Conservation (phyloP, 2,888 invertebrate genomes). For the Maniola hyperantus region DNA sequence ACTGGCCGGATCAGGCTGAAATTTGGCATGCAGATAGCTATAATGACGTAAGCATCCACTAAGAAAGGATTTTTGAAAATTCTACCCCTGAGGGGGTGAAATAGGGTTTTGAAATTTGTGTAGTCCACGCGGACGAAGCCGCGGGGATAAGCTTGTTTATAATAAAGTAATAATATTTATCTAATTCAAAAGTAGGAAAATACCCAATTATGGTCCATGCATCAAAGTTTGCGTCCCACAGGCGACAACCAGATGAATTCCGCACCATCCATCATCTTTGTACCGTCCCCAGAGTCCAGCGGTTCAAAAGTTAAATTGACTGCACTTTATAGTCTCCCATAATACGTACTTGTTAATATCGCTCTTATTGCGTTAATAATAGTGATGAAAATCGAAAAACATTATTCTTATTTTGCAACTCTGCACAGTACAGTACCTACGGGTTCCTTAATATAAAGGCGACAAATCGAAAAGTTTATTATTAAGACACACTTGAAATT, state of each 20-base stretch:
- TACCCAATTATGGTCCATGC: constrained; percentile 27
- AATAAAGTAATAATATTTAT: too few species aligned
- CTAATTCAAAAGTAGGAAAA: too few species aligned
- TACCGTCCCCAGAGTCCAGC: constrained; percentile 33
- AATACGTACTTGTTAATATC: neutral
- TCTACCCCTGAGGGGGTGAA: too few species aligned
- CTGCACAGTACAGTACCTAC: too few species aligned
- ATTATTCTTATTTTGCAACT: neutral
- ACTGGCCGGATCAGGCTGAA: too few species aligned
- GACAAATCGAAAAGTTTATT: constrained; percentile 25
- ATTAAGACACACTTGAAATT: constrained; percentile 13
- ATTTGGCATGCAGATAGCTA: too few species aligned
- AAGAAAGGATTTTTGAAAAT: too few species aligned
- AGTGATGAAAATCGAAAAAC: constrained; percentile 14
- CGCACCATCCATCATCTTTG: constrained; percentile 37
- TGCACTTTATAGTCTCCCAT: constrained; percentile 29
- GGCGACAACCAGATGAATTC: constrained; percentile 38
- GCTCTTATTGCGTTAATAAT: neutral
- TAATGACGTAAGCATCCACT: too few species aligned
- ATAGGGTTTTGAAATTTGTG: too few species aligned
- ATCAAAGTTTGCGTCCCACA: constrained; percentile 35
- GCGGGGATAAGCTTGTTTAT: too few species aligned
- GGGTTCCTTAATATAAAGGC: constrained; percentile 22
- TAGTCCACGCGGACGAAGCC: too few species aligned
- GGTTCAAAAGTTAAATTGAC: constrained; percentile 43